phyloP scores from a whole-genome alignment of 2,888 invertebrate species.

The Netelia virgata region DNA sequence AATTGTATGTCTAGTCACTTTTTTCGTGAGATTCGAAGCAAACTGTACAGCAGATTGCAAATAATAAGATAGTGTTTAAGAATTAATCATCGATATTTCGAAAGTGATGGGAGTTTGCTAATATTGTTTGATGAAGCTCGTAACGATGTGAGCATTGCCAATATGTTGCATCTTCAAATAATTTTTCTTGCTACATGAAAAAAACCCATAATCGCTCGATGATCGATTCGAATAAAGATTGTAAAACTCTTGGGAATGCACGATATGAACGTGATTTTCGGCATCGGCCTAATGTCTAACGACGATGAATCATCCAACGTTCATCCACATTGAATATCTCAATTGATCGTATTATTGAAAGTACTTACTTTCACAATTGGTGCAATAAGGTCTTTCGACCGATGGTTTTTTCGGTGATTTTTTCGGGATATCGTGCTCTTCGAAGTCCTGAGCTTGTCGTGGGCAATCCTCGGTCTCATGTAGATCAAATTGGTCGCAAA shows the following conservation, averaged over 20 bases:
- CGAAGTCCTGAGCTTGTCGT: slow-evolving; percentile 89
- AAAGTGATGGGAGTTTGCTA: too few relatives aligned
- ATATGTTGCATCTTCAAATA: not conserved
- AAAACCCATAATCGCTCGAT: not conserved
- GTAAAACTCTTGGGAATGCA: not conserved
- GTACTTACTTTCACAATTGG: slow-evolving; percentile 94
- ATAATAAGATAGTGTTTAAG: too few relatives aligned
- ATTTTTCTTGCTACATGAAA: not conserved
- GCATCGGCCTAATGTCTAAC: slow-evolving; percentile 18
- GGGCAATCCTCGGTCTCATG: slow-evolving; percentile 99
- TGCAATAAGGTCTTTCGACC: slow-evolving; percentile 92
- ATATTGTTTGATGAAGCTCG: not conserved
- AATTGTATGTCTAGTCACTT: too few relatives aligned
- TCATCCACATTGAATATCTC: not conserved
- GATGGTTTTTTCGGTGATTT: slow-evolving; percentile 82
- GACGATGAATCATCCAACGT: not conserved
- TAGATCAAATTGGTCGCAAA: slow-evolving; percentile 97
- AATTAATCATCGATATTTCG: too few relatives aligned
- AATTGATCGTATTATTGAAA: slow-evolving; percentile 7
- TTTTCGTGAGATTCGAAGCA: too few relatives aligned
- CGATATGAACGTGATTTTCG: slow-evolving; percentile 35
- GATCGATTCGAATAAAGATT: not conserved
- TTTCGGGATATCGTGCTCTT: slow-evolving; percentile 86
- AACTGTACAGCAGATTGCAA: too few relatives aligned
- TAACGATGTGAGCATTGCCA: not conserved